A percentile compares a stretch with the other conserved stretches of the same genome.
These are phyloP conservation scores for Omphaloscelis lunosa DNA, from an alignment of 2,888 invertebrate species.

Conservation along the genomic window DNA sequence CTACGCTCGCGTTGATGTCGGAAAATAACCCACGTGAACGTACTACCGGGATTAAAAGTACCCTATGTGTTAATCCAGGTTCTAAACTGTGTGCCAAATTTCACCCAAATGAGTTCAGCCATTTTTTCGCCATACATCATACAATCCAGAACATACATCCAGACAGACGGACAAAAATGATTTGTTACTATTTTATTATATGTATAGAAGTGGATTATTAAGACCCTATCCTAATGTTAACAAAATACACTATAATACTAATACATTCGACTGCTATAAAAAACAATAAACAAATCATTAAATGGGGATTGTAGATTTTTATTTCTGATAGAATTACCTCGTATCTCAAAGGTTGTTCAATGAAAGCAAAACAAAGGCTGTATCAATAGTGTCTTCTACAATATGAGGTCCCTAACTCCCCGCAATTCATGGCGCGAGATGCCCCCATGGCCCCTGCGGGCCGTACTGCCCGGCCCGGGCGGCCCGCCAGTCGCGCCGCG, in stretches of 20 bases:
- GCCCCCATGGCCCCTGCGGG: constrained; percentile 29
- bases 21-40: too few species aligned
- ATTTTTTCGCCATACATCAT: too few species aligned
- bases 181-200: too few species aligned
- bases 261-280: background rate
- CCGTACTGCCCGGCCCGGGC: background rate
- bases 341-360: background rate
- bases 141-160: too few species aligned
- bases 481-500: constrained; percentile 57
- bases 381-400: background rate
- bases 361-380: constrained; percentile 15
- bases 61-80: too few species aligned
- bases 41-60: too few species aligned
- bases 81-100: too few species aligned
- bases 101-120: too few species aligned
- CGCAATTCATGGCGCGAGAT: constrained; percentile 41
- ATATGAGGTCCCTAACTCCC: constrained; percentile 29
- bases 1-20: too few species aligned
- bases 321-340: background rate
- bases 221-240: background rate
- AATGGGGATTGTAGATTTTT: background rate
- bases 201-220: background rate
- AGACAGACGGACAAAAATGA: too few species aligned
- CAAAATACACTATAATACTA: too few species aligned
- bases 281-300: background rate